Evolutionary conservation across 2,797 vertebrate genomes (phyloP), one percentile per base, ranked within the genome.

Genomic region (Diplodus puntazzo): DNA sequence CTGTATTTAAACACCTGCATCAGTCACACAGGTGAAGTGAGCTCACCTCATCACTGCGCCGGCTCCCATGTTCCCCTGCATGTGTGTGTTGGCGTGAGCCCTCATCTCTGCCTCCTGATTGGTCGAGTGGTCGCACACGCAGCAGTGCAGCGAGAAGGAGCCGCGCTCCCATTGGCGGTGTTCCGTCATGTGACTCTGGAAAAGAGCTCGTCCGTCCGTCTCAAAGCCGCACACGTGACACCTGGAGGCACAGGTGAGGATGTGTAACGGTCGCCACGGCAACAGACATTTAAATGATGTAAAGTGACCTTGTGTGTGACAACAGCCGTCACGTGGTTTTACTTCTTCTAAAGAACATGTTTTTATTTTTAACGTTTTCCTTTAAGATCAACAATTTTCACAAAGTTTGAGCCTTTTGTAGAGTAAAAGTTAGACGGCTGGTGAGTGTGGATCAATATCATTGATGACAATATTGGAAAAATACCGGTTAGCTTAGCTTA

Each of bases 151-250:
- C 8, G 94, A 93, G 85, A 92, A 94, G 62, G 91, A 91, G 53
- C 39, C 43, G 23, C 16, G 89, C 83, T 94, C 94, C 93, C 92
- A 92, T 58, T 91, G 92, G 65, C 93, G 92, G 71, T 94, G 94
- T 16, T 90, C 90, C 0, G 82, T 87, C 94, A 94, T 94, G 88
- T 94, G 94, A 90, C 87, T 49, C 60, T 91, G 91, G 82, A 94
- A 94, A 2, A 94, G 92, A 75, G 60, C 69, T 2, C 78, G 80
- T 8, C 88, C 85, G n/a, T 92, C 90, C 0, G 84, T 93, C 80
- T 94, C 94, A 2, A 94, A 94, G 23, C 94, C 94, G 0, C 94
- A 94, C 43, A 94, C 91, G 1, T 94, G 90, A 76, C 94, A 91
- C 92, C 95, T 96, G 88, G 1, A 72, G 25, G 14, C 0, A 9